Evolutionary conservation across 2,888 invertebrate species (phyloP), one percentile per base, ranked within the genome.

Genomic region (Xanthorhoe spadicearia): DNA sequence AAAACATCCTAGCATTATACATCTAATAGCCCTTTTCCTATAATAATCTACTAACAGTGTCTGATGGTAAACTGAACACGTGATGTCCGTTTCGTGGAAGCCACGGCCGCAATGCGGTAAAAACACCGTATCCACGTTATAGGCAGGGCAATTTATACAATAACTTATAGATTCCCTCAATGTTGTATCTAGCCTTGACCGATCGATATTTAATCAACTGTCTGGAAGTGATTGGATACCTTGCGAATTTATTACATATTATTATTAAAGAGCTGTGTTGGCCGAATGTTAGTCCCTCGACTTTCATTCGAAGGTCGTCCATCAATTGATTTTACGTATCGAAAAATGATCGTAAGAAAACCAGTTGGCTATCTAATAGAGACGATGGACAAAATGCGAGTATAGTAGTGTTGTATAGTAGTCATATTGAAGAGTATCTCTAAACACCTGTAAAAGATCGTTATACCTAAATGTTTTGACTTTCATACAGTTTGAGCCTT

Each of bases 81-180:
- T 69, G 71, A 63, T 50, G 59, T 15, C 46, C 54, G 61, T 60
- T 69, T 72, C 74, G 61, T 65, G 58, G 74, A 71, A 73, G 51
- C 62, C 32, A 48, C 55, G 32, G 53, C 73, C 71, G 75, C 75
- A 76, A 54, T 76, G 75, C 75, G 73, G 74, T 66, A 64, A 51
- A 43, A 64, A 64, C 60, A 54, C 18, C 59, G 28, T 62, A 61
- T 51, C 53, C 57, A 58, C 57, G 49, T 59, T 60, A 56, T 61
- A 54, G 53, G 57, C 49, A 23, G 48, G 13, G 50, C 54, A 54
- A 61, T 46, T 58, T 66, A 51, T 19, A 58, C 28, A 23, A 52
- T 48, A 58, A 17, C 35, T 48, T 57, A 50, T 58, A 50, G 51
- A 48, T 46, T 49, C 51, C 62, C 61, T 49, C 8, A 19, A 38